These are phyloP conservation scores for Coleophora flavipennella DNA, from an alignment of 2,888 invertebrate species.

Conservation along the genomic window DNA sequence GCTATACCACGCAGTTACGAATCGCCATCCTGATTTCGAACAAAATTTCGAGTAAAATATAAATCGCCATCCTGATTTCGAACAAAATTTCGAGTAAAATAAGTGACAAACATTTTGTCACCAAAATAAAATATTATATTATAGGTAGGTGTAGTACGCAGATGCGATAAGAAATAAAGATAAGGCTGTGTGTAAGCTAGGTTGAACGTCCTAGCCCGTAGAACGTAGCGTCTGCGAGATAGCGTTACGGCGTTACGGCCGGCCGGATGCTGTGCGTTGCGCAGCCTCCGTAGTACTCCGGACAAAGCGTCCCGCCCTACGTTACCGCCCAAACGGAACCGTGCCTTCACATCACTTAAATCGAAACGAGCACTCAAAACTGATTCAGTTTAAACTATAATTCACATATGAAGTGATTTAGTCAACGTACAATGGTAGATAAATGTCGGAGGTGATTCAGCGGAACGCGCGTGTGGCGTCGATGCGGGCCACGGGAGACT, in stretches of 20 bases:
- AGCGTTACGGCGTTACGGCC: no score
- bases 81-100: no score
- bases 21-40: no score
- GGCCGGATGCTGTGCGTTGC: slow-evolving; percentile 68
- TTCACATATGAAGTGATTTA: slow-evolving; percentile 15
- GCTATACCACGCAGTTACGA: no score
- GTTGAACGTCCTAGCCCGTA: slow-evolving; percentile 7
- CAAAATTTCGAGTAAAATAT: no score
- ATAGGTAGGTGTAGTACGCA: background rate
- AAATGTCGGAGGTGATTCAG: slow-evolving; percentile 23
- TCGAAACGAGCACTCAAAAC: slow-evolving; percentile 46
- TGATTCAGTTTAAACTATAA: slow-evolving; percentile 28
- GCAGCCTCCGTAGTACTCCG: slow-evolving; percentile 60
- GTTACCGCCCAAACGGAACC: slow-evolving; percentile 35
- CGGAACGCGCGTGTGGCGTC: slow-evolving; percentile 42
- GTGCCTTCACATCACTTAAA: slow-evolving; percentile 31
- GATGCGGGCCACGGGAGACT: slow-evolving; percentile 65
- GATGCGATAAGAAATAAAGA: no score
- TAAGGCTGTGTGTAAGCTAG: background rate
- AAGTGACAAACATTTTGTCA: no score
- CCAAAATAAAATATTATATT: background rate
- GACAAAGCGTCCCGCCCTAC: slow-evolving; percentile 63
- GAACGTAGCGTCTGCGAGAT: no score
- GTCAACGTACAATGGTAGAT: slow-evolving; percentile 32
- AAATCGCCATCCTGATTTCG: no score